Base-by-base conservation (phyloP, 1,140 invertebrate species). In the Maniola jurtina region DNA sequence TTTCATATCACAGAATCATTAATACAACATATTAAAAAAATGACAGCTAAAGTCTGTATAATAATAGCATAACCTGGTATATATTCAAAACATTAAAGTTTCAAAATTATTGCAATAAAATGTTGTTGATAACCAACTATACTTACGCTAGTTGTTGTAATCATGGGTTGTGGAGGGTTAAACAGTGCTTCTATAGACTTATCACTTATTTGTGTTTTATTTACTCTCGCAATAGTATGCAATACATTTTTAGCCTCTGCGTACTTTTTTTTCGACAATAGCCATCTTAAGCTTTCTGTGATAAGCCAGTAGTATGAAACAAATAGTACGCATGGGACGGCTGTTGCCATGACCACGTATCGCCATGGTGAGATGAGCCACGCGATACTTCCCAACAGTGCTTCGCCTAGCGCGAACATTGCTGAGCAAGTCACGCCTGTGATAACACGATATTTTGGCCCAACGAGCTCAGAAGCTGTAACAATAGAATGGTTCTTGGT, bases 391-490 rank as follows among this genome's bases (percentile, higher is more conserved):
- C 95, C 95, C 52, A 95, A 85, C 16, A 93, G 72, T 50, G 94
- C 93, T 72, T 95, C 93, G 1, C 96, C 96, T 0, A 95, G 71
- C 0, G 95, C 94, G 77, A 95, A 96, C 82, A 94, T 94, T 14
- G 93, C 92, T 5, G 94, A 93, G 3, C 94, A 93, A 0, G 95
- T 84, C 0, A 95, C 93, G 48, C 95, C 94, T 52, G 93, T 94
- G 6, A 96, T 76, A 0, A 96, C 94, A 63, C 96, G 91, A 66
- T 94, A 94, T 61, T 93, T 92, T 5, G 95, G 94, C 2, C 94
- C 95, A 0, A 96, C 94, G 71, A 96, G 91, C 83, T 97, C 96
- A 71, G 97, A 92, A 48, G 94, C 96, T 96, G 80, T 36, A 91
- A 90, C n/a, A 55, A 34, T 16, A n/a, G 0, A 33, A 54, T 5